These are phyloP conservation scores for Chymomyza fuscimana DNA, from an alignment of 2,888 invertebrate genomes.

Conservation along the genomic window DNA sequence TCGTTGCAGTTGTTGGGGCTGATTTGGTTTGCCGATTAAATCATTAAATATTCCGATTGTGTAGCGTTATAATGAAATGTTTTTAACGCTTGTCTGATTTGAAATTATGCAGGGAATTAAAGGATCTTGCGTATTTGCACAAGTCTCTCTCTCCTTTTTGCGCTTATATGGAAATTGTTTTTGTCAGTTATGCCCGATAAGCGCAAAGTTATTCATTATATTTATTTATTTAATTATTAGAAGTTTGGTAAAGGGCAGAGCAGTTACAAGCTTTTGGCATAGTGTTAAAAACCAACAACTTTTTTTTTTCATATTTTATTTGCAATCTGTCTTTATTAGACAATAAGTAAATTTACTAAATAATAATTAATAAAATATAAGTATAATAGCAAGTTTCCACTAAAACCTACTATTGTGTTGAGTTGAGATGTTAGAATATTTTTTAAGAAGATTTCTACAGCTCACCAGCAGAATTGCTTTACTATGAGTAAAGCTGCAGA, in stretches of 20 bases:
- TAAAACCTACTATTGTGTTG: no score
- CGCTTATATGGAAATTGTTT: slow-evolving; percentile 49
- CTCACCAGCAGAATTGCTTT: no score
- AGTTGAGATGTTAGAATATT: no score
- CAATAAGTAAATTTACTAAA: no score
- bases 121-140: slow-evolving; percentile 66
- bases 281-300: neutral
- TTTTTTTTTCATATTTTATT: no score
- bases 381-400: no score
- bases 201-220: slow-evolving; percentile 1
- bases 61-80: slow-evolving; percentile 79
- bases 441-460: no score
- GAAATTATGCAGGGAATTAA: slow-evolving; percentile 78
- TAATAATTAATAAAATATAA: no score
- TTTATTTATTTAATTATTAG: slow-evolving; percentile 14
- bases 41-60: slow-evolving; percentile 79
- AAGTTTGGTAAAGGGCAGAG: slow-evolving; percentile 11
- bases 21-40: slow-evolving; percentile 72
- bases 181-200: slow-evolving; percentile 1
- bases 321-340: no score
- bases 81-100: slow-evolving; percentile 79
- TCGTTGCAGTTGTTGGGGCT: slow-evolving; percentile 37
- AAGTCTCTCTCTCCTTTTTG: slow-evolving; percentile 21
- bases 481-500: no score
- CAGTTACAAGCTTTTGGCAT: neutral